Percentiles rank a stretch among this genome's conserved stretches.
These are phyloP conservation scores for Mythimna albipuncta DNA, from an alignment of 2,888 invertebrate species.

Conservation along the genomic window DNA sequence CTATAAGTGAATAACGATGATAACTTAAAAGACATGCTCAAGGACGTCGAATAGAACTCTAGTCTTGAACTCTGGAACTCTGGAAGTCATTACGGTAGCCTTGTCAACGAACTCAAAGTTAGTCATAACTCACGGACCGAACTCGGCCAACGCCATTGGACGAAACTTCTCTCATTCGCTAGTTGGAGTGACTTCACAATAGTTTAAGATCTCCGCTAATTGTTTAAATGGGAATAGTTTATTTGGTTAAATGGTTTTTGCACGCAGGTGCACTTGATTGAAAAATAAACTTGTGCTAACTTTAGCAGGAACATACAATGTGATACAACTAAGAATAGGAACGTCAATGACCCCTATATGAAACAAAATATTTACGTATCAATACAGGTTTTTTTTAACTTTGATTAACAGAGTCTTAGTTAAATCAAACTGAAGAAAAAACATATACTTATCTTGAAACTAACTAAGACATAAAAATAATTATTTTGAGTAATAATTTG, in stretches of 20 bases:
- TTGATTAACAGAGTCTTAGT: too few species aligned
- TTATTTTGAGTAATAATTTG: too few species aligned
- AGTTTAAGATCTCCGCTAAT: slow-evolving; percentile 54
- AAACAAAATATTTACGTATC: too few species aligned
- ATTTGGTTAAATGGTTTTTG: slow-evolving; percentile 26
- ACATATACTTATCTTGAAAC: too few species aligned
- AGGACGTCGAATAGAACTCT: slow-evolving; percentile 17
- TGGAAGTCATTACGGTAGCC: slow-evolving; percentile 47
- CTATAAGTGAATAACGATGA: neutral
- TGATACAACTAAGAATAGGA: too few species aligned
- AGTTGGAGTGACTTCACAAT: slow-evolving; percentile 44
- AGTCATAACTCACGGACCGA: slow-evolving; percentile 58
- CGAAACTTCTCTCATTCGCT: slow-evolving; percentile 45
- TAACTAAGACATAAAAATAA: too few species aligned
- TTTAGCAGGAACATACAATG: neutral
- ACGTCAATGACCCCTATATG: too few species aligned
- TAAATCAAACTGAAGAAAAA: too few species aligned
- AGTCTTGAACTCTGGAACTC: slow-evolving; percentile 4
- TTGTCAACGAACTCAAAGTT: slow-evolving; percentile 49
- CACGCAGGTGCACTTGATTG: slow-evolving; percentile 21
- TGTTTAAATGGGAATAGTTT: slow-evolving; percentile 55
- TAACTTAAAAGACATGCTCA: slow-evolving; percentile 44
- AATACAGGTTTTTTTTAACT: too few species aligned
- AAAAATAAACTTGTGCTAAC: neutral
- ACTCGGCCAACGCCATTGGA: slow-evolving; percentile 51